Percentiles rank a stretch among this genome's conserved stretches.
Conservation (phyloP, 2,888 invertebrate species). For the Brenthis ino region DNA sequence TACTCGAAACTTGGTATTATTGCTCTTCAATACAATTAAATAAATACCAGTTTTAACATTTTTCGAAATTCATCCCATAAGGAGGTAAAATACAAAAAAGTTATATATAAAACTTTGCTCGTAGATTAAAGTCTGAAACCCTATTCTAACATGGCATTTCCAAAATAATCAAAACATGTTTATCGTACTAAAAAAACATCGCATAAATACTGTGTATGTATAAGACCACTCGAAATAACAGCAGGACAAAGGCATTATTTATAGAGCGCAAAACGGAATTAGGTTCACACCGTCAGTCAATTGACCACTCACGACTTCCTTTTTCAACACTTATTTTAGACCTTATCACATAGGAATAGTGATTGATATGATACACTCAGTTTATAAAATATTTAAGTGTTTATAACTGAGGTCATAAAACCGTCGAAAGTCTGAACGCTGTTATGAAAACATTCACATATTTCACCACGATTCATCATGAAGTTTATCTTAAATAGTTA, state of each 20-base stretch:
- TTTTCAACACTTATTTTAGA: slow-evolving; percentile 1
- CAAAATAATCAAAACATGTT: no score
- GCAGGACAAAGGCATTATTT: slow-evolving; percentile 37
- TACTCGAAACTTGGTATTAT: no score
- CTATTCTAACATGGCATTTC: no score
- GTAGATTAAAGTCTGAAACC: no score
- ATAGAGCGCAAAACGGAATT: slow-evolving; percentile 37
- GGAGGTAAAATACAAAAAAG: no score
- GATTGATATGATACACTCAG: slow-evolving; percentile 16
- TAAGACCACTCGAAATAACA: slow-evolving; percentile 6
- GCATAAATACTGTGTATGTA: neutral
- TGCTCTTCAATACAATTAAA: no score
- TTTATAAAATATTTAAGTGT: slow-evolving; percentile 37
- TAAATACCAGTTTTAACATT: no score
- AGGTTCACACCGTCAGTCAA: slow-evolving; percentile 36
- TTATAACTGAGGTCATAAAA: slow-evolving; percentile 36
- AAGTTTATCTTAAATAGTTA: slow-evolving; percentile 8
- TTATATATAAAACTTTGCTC: no score
- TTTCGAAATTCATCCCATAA: no score
- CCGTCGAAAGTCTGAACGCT: slow-evolving; percentile 35
- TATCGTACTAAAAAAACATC: no score
- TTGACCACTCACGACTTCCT: slow-evolving; percentile 40
- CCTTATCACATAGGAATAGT: slow-evolving; percentile 18
- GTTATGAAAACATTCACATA: slow-evolving; percentile 35
- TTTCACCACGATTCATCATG: slow-evolving; percentile 22